Base-by-base conservation (phyloP, 2,888 invertebrate species). In the Tuta absoluta region DNA sequence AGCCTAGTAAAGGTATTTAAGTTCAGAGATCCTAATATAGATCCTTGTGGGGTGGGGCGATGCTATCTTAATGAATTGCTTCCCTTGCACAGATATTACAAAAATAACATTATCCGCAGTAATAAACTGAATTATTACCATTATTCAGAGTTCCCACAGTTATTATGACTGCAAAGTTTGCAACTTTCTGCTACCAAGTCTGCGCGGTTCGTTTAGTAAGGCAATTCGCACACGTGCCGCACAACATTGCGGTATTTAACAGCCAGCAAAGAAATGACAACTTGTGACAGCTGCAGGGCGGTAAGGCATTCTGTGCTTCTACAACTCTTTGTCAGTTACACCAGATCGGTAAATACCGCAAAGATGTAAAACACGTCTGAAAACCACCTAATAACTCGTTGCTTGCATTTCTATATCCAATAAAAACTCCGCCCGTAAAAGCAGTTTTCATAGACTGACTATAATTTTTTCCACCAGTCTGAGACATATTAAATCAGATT, bases 81-180 rank as follows among this genome's bases (percentile, higher is more conserved):
- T 53, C 24, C 53, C 21, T 24, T 24, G 48, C 33, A 33, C 4
- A 33, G 33, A 10, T 41, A 19, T 19, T 8, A 19, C 1, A 48
- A 24, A 4, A 53, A 14, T 4, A 23, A 14, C 51, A 21, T 12
- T 11, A 53, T 53, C 24, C 28, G 12, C 19, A 14, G 33, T 33
- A 28, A 17, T 56, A 56, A 56, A 17, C 24, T 56, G 33, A 59
- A 59, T 60, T 60, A 60, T 60, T 45, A 38, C 58, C 19, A 37
- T 45, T 45, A 60, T 45, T 19, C 60, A 41, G 24, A 56, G 23
- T 66, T 68, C 67, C 68, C 65, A 60, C 67, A 60, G 71, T 68
- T 73, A 73, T 73, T 71, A 73, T 73, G 73, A 70, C 73, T 70
- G 70, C 65, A 64, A 73, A 73, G 71, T 73, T 73, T 65, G 17